A percentile compares a stretch with the other conserved stretches of the same genome.
Conservation (phyloP, 1,140 invertebrate species). For the Oscheius sp. region DNA sequence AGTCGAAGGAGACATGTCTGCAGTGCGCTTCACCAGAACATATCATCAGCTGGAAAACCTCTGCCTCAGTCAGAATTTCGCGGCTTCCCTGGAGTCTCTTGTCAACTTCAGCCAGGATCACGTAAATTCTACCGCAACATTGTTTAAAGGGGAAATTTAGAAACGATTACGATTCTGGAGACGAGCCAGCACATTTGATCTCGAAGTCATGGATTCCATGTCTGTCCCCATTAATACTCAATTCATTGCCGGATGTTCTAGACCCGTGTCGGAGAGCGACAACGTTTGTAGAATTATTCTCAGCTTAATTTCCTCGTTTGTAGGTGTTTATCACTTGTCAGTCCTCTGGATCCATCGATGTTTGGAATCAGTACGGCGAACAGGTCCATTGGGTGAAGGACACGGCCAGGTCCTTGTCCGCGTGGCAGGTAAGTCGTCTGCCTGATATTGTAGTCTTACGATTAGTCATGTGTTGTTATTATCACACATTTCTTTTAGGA, state of each 20-base stretch:
- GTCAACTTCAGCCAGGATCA: neutral
- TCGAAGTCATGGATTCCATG: neutral
- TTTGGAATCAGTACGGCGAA: neutral
- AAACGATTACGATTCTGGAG: conserved; percentile 4
- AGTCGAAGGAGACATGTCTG: neutral
- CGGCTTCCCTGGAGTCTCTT: neutral
- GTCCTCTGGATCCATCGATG: neutral
- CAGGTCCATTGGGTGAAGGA: neutral
- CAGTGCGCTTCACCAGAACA: neutral
- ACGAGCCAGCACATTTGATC: neutral
- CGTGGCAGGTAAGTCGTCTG: neutral
- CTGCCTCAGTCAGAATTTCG: neutral
- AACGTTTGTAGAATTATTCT: too few relatives aligned
- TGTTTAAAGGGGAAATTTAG: neutral
- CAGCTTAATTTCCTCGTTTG: neutral
- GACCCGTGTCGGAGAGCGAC: neutral
- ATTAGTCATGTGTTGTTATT: neutral
- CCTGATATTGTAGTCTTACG: neutral
- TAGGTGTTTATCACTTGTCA: neutral
- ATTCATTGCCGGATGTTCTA: neutral
- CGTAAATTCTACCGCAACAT: neutral
- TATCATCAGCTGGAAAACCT: neutral
- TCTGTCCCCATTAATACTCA: neutral
- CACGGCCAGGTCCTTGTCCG: neutral
- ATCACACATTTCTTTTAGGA: neutral